Conservation (phyloP, 2,888 invertebrate species). For the Dascillus cervinus region DNA sequence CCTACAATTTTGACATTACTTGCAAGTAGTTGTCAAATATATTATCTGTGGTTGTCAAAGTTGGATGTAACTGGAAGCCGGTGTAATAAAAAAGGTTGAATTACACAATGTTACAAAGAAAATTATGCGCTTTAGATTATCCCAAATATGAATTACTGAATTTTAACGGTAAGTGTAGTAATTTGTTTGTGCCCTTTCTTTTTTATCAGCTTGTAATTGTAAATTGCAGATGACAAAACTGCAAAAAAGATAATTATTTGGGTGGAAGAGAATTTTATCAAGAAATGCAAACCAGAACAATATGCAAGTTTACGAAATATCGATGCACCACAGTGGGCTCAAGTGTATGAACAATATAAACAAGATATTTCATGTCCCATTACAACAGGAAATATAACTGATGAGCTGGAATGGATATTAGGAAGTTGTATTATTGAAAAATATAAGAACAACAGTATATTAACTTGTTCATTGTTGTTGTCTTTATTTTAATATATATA, state of each 20-base stretch:
- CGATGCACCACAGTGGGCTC: constrained; percentile 59
- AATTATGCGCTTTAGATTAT: constrained; percentile 71
- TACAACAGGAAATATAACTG: constrained; percentile 47
- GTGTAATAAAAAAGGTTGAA: neutral
- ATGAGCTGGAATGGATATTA: constrained; percentile 79
- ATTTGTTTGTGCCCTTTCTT: neutral
- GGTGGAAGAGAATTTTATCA: constrained; percentile 91
- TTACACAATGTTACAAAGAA: constrained; percentile 57
- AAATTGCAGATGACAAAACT: constrained; percentile 63
- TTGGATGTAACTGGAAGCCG: too few species aligned
- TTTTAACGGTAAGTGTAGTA: constrained; percentile 52
- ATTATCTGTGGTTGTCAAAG: too few species aligned
- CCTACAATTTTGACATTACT: too few species aligned
- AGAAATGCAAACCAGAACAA: constrained; percentile 78
- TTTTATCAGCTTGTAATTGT: neutral
- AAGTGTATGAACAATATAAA: constrained; percentile 65
- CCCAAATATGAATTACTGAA: constrained; percentile 65
- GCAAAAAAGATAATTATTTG: constrained; percentile 77
- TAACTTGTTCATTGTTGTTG: neutral
- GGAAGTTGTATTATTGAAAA: constrained; percentile 77
- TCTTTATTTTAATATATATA: too few species aligned
- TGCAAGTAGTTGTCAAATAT: too few species aligned
- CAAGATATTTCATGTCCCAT: constrained; percentile 68
- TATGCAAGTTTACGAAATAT: constrained; percentile 65
- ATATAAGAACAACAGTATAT: constrained; percentile 69